Evolutionary conservation across 2,888 invertebrate genomes (phyloP).

Genomic region (Octonoba sinensis): DNA sequence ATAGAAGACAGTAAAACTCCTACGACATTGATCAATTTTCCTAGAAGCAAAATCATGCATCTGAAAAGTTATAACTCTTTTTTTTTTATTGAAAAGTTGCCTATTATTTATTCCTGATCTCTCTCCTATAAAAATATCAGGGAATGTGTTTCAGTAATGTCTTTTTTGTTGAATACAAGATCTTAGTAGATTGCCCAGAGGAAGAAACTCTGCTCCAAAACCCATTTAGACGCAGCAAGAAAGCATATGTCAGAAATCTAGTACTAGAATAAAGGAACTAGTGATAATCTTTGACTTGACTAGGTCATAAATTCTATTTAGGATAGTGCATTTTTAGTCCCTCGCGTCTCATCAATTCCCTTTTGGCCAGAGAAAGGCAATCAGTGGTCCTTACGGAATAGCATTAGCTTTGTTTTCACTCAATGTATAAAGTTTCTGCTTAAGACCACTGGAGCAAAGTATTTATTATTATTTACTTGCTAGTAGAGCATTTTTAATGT

Average conservation of each 20-base stretch:
- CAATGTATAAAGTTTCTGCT: too few relatives aligned
- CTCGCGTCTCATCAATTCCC: conserved; percentile 29
- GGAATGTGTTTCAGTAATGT: not conserved
- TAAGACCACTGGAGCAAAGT: too few relatives aligned
- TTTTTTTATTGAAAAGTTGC: too few relatives aligned
- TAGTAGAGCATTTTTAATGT: too few relatives aligned
- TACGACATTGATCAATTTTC: too few relatives aligned
- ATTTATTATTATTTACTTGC: too few relatives aligned
- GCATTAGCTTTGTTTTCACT: conserved; percentile 12
- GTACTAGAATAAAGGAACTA: conserved; percentile 17
- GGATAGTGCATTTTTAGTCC: conserved; percentile 23
- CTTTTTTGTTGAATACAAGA: not conserved
- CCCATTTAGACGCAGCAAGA: conserved; percentile 7
- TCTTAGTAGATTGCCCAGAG: conserved; percentile 2
- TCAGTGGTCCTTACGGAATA: conserved; percentile 8
- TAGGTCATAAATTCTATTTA: conserved; percentile 47
- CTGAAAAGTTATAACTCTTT: too few relatives aligned
- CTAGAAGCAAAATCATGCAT: too few relatives aligned
- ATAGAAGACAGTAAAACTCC: too few relatives aligned
- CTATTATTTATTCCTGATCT: too few relatives aligned
- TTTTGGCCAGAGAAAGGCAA: conserved; percentile 11
- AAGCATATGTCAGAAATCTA: conserved; percentile 15
- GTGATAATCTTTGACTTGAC: conserved; percentile 45
- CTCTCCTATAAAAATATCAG: too few relatives aligned
- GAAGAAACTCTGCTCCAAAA: conserved; percentile 6